Percentiles rank a stretch among this genome's conserved stretches.
These are phyloP conservation scores for Troilus luridus DNA, from an alignment of 2,888 invertebrate species.

Conservation along the genomic window DNA sequence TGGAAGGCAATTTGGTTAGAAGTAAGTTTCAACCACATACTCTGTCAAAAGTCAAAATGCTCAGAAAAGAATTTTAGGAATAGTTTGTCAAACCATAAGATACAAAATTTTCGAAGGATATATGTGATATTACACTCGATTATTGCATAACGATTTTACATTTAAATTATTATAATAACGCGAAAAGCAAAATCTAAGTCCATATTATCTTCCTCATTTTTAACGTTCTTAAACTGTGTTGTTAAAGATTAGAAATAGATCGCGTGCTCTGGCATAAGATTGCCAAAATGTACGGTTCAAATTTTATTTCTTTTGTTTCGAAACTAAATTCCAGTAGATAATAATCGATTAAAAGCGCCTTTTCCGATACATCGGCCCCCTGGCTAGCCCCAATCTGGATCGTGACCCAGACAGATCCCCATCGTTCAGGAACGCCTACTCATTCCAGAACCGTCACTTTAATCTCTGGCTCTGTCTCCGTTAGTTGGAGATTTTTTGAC, in stretches of 20 bases:
- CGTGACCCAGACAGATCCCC: slow-evolving; percentile 25
- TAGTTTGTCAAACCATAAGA: no score
- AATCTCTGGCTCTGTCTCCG: neutral
- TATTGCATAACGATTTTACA: no score
- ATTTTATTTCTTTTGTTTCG: neutral
- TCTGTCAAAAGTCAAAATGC: no score
- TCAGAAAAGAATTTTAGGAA: no score
- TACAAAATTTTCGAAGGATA: no score
- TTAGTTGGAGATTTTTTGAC: neutral
- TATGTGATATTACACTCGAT: no score
- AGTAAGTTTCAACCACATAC: no score
- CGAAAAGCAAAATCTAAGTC: no score
- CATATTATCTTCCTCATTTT: no score
- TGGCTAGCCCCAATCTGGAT: slow-evolving; percentile 5
- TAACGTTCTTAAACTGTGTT: neutral
- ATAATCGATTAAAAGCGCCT: slow-evolving; percentile 1
- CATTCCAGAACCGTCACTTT: slow-evolving; percentile 40
- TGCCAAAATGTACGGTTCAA: neutral
- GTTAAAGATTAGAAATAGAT: neutral
- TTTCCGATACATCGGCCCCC: neutral
- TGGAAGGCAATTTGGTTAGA: no score
- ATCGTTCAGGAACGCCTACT: slow-evolving; percentile 34
- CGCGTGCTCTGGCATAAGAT: neutral
- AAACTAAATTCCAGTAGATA: neutral
- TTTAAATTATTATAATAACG: no score